Conservation (phyloP, 2,797 vertebrate species). For the Phalanger gymnotis region DNA sequence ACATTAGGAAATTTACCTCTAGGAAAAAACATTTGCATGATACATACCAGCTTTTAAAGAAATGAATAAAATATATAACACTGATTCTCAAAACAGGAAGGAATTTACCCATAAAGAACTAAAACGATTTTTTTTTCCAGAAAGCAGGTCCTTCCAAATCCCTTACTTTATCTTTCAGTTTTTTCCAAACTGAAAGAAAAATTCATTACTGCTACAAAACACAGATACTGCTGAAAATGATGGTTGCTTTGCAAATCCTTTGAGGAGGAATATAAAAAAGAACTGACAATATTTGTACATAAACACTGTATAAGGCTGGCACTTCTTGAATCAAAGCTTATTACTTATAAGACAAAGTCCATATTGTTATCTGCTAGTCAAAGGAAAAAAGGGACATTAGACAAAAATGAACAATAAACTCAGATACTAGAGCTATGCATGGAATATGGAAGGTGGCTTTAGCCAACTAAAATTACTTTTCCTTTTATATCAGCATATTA, state of each 20-base stretch:
- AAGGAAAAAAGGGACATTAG: not conserved
- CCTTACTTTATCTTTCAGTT: conserved; percentile 51
- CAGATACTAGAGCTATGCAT: not conserved
- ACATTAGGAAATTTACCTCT: conserved; percentile 10
- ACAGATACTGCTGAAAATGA: conserved; percentile 43
- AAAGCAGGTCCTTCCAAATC: conserved; percentile 17
- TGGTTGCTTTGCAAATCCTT: conserved; percentile 19
- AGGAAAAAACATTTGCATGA: not conserved
- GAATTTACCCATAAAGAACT: conserved; percentile 40
- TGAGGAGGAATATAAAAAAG: conserved; percentile 9
- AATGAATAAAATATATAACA: conserved; percentile 49
- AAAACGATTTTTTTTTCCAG: conserved; percentile 20
- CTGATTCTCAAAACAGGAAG: conserved; percentile 51
- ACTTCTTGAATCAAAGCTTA: not conserved
- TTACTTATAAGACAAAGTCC: conserved; percentile 56
- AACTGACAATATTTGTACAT: not conserved
- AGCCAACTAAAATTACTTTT: conserved; percentile 44
- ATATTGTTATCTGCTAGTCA: not conserved
- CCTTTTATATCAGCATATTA: conserved; percentile 57
- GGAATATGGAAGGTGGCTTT: conserved; percentile 2
- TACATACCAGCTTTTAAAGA: conserved; percentile 20
- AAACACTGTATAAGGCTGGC: conserved; percentile 34
- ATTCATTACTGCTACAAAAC: conserved; percentile 11
- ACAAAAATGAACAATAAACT: conserved; percentile 49
- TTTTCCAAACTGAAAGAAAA: conserved; percentile 33